Conservation (phyloP, 2,113 vertebrate genomes). For the Cyphomyrus plagiostoma region DNA sequence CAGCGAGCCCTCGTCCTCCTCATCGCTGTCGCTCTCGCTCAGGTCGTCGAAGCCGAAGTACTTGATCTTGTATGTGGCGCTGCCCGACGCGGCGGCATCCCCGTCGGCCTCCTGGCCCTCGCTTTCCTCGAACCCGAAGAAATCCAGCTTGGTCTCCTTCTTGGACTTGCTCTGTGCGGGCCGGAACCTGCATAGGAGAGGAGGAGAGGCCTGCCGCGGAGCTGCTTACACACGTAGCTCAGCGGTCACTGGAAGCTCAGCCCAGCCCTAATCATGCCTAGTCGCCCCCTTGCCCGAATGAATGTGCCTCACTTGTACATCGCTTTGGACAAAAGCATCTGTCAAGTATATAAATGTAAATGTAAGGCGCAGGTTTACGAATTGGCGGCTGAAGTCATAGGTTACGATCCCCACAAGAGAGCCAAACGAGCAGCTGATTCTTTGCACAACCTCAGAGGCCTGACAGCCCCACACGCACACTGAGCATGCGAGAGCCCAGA, state of each 20-base stretch:
- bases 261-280: neutral
- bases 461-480: neutral
- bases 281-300: neutral
- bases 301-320: neutral
- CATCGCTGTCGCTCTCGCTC: constrained; percentile 80
- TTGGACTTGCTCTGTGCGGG: constrained; percentile 80
- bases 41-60: constrained; percentile 98
- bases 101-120: constrained; percentile 66
- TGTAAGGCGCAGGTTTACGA: neutral
- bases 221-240: neutral
- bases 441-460: neutral
- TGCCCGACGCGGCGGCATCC: constrained; percentile 59
- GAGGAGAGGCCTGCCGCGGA: neutral
- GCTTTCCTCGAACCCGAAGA: constrained; percentile 87
- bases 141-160: constrained; percentile 82
- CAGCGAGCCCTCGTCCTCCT: constrained; percentile 62
- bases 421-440: neutral
- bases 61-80: constrained; percentile 91
- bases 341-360: neutral
- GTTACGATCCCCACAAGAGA: neutral
- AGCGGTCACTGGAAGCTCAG: neutral
- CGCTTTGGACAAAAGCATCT: neutral
- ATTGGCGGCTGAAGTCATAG: neutral
- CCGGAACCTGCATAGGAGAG: constrained; percentile 55
- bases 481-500: neutral